phyloP scores from a whole-genome alignment of 2,888 invertebrate genomes.

The Latrodectus elegans region DNA sequence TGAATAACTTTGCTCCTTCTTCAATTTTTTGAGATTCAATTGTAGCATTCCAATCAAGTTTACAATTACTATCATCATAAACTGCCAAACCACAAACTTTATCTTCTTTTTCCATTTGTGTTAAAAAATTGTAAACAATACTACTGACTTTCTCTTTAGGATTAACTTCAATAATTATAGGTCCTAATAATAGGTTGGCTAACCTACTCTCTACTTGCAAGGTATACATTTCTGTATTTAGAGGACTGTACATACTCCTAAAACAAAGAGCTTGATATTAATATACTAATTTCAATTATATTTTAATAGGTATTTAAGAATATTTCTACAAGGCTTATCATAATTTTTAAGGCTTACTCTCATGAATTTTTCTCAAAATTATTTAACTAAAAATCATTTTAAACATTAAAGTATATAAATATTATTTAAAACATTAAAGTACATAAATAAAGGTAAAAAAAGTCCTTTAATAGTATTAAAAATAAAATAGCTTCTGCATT shows the following conservation, averaged over 20 bases:
- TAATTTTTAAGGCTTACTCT: too few relatives aligned
- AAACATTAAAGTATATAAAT: too few relatives aligned
- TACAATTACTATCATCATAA: constrained; percentile 40
- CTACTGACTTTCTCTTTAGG: constrained; percentile 33
- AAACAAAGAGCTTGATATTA: not conserved
- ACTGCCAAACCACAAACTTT: constrained; percentile 31
- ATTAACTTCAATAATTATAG: constrained; percentile 25
- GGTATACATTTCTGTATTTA: constrained; percentile 40
- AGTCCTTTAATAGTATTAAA: too few relatives aligned
- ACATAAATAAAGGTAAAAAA: too few relatives aligned
- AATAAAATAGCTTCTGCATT: too few relatives aligned
- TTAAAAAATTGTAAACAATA: constrained; percentile 29
- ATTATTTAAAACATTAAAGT: too few relatives aligned
- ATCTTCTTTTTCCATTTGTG: constrained; percentile 25
- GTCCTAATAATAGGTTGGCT: constrained; percentile 52
- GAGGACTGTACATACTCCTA: not conserved
- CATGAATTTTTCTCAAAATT: too few relatives aligned
- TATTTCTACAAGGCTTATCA: too few relatives aligned
- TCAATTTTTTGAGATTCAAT: constrained; percentile 55
- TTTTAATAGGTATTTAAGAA: too few relatives aligned
- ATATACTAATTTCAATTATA: too few relatives aligned
- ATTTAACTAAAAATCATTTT: too few relatives aligned
- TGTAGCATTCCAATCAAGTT: constrained; percentile 37
- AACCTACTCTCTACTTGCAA: constrained; percentile 49
- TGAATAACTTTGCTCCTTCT: constrained; percentile 47